These are phyloP conservation scores for Neodon shergylaensis DNA, from an alignment of 2,113 vertebrate genomes.

Conservation along the genomic window DNA sequence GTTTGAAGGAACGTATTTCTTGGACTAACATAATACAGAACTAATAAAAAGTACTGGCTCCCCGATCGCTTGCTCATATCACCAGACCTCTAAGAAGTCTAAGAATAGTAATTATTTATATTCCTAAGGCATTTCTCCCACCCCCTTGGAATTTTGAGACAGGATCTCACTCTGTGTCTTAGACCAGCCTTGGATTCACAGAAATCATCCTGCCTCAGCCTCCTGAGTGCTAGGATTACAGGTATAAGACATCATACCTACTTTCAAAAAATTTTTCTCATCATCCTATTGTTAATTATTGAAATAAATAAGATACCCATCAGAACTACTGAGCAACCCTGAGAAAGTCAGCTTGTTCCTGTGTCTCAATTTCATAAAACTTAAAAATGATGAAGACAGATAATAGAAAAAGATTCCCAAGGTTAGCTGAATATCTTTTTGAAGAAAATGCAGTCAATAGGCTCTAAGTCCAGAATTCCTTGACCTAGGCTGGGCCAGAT, in stretches of 20 bases:
- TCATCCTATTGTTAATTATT: neutral
- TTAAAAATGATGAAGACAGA: constrained; percentile 41
- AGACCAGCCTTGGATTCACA: neutral
- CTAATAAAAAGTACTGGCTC: neutral
- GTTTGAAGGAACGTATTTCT: neutral
- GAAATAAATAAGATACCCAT: neutral
- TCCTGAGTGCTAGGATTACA: neutral
- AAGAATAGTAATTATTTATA: neutral
- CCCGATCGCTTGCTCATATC: constrained; percentile 23
- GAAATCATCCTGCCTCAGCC: neutral
- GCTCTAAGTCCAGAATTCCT: neutral
- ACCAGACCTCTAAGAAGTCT: neutral
- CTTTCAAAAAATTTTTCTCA: neutral
- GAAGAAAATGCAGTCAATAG: neutral
- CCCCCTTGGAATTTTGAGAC: neutral
- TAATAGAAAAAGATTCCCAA: neutral
- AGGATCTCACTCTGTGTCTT: neutral
- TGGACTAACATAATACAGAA: neutral
- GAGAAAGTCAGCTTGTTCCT: neutral
- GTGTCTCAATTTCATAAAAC: neutral
- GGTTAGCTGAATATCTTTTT: neutral
- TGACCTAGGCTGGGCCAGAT: neutral
- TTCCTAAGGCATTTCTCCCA: neutral
- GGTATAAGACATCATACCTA: neutral
- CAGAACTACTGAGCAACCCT: neutral